These are phyloP conservation scores for Brachyalestes nurse DNA, from an alignment of 2,797 vertebrate species.

Conservation along the genomic window DNA sequence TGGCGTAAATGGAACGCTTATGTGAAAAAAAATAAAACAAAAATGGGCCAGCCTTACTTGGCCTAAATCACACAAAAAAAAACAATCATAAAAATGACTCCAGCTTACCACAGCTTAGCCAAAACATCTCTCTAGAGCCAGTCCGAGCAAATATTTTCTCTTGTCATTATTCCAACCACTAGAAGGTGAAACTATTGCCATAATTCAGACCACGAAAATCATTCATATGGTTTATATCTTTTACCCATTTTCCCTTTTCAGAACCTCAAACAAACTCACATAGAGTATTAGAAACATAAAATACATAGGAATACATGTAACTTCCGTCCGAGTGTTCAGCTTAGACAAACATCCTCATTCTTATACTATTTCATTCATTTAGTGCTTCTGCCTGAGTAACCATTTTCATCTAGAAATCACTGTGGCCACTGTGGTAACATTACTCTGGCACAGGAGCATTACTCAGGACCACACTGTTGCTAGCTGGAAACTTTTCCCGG, in stretches of 20 bases:
- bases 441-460: background rate
- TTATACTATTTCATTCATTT: background rate
- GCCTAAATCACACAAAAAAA: slow-evolving; percentile 29
- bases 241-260: background rate
- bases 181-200: background rate
- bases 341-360: background rate
- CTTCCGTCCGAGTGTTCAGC: background rate
- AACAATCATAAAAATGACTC: slow-evolving; percentile 28
- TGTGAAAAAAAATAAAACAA: background rate
- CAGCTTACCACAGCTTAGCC: background rate
- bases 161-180: slow-evolving; percentile 30
- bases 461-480: slow-evolving; percentile 39
- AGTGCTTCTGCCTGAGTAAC: background rate
- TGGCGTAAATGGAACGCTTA: background rate
- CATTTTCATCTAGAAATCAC: background rate
- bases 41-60: background rate
- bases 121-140: slow-evolving; percentile 22
- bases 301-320: background rate
- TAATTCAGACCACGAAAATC: slow-evolving; percentile 10
- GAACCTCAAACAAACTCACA: background rate
- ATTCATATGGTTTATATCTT: background rate
- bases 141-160: slow-evolving; percentile 14
- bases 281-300: background rate
- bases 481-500: slow-evolving; percentile 61
- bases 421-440: background rate